Base-by-base conservation (phyloP, 1,140 invertebrate genomes). In the Orius laevigatus region DNA sequence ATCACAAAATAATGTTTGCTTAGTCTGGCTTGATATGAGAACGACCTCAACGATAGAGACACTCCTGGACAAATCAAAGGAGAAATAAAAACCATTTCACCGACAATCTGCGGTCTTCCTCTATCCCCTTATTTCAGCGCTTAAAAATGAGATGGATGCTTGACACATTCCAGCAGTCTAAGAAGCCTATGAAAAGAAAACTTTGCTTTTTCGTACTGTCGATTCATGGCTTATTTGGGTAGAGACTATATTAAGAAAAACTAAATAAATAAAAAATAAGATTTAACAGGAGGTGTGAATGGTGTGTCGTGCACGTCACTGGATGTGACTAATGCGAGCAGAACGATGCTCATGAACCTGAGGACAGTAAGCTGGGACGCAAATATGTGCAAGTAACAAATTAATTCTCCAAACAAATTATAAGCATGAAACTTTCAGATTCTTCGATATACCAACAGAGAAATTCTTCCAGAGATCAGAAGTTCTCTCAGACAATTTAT, bases 201-300 rank as follows among this genome's bases (percentile, higher is more conserved):
- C 76, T 33, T 81, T 86, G 57, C 66, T 90, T 57, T 90, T 94
- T 63, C 94, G 95, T 1, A 98, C 90, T 1, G 79, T 98, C 0
- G 94, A 98, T 61, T 78, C 86, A 0, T 98, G 94, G 94, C 73
- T 98, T 11, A 65, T 98, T 51, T 98, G 91, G 90, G 88, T 89
- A 68, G 71, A 43, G 5, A 18, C 3, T 4, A 5, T 5, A 18
- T 43, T 43, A 79, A 58, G 18, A 16, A 43, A 18, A 43, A 19
- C 3, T 19, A n/a, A 16, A 43, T 20, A 15, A 16, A 6, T 38
- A 38, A 38, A 43, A 16, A n/a, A 36, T 58, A 91, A 87, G 96
- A 96, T 61, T 69, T 97, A 48, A 95, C 90, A 19, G 90, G 90
- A 18, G 88, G 87, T 1, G 66, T 67, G 48, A 67, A 81, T 35